Evolutionary conservation across 2,888 invertebrate species (phyloP).

Genomic region (Junonia oenone): DNA sequence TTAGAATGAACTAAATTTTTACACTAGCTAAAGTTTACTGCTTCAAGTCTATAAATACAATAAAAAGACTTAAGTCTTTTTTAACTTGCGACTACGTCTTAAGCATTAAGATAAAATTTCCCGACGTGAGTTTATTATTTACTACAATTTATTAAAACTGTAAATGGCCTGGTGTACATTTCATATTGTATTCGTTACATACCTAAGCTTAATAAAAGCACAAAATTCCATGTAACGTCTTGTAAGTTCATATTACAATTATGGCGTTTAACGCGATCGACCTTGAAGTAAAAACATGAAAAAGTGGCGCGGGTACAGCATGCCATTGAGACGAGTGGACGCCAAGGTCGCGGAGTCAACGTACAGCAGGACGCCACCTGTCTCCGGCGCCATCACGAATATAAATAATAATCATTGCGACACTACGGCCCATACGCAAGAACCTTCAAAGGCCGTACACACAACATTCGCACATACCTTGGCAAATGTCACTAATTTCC

Average conservation of each 20-base stretch:
- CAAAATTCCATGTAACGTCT: neutral
- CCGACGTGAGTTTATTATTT: neutral
- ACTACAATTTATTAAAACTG: neutral
- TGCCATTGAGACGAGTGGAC: slow-evolving; percentile 60
- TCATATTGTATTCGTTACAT: neutral
- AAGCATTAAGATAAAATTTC: neutral
- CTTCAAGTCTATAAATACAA: no score
- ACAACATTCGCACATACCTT: neutral
- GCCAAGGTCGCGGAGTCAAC: slow-evolving; percentile 70
- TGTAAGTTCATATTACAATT: neutral
- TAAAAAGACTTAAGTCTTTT: no score
- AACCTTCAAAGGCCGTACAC: neutral
- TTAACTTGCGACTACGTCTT: no score
- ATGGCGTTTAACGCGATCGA: slow-evolving; percentile 34
- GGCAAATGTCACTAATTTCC: neutral
- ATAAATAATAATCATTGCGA: slow-evolving; percentile 50
- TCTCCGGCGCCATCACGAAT: slow-evolving; percentile 46
- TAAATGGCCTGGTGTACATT: neutral
- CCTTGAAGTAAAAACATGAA: slow-evolving; percentile 61
- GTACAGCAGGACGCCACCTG: slow-evolving; percentile 71
- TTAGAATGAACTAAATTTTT: no score
- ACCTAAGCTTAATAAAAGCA: neutral
- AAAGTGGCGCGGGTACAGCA: slow-evolving; percentile 51
- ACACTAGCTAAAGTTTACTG: no score
- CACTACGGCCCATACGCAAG: slow-evolving; percentile 30